Conservation (phyloP, 2,888 invertebrate genomes). For the Agonopterix alstromeriana region DNA sequence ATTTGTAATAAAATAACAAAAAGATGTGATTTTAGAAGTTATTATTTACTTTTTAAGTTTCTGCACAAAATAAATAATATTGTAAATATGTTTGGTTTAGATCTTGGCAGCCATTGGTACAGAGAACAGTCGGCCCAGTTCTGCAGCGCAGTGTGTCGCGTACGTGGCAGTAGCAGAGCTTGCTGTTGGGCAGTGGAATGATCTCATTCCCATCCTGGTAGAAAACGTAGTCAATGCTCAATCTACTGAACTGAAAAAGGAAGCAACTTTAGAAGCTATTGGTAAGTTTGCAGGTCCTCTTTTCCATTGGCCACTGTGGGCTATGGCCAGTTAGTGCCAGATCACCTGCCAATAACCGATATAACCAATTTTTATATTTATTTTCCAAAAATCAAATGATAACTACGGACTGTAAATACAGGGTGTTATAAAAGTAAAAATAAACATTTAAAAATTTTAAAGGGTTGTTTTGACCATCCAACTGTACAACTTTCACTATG, state of each 20-base stretch:
- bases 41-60: too few species aligned
- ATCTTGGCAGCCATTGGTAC: conserved; percentile 96
- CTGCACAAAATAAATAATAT: too few species aligned
- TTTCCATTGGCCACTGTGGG: not conserved
- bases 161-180: conserved; percentile 98
- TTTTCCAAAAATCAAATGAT: too few species aligned
- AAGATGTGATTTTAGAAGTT: too few species aligned
- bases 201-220: conserved; percentile 91
- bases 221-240: conserved; percentile 91
- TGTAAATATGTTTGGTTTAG: conserved; percentile 58
- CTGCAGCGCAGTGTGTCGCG: conserved; percentile 99
- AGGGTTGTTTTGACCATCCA: too few species aligned
- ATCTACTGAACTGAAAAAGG: conserved; percentile 95
- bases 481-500: too few species aligned
- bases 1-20: too few species aligned
- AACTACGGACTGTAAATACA: too few species aligned
- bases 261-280: conserved; percentile 97
- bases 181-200: conserved; percentile 94
- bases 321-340: not conserved
- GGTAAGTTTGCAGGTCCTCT: conserved; percentile 67
- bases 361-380: too few species aligned
- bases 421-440: too few species aligned
- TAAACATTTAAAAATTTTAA: too few species aligned
- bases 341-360: too few species aligned
- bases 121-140: conserved; percentile 95